phyloP scores from a whole-genome alignment of 2,888 invertebrate genomes.

The Pachydiplax longipennis region DNA sequence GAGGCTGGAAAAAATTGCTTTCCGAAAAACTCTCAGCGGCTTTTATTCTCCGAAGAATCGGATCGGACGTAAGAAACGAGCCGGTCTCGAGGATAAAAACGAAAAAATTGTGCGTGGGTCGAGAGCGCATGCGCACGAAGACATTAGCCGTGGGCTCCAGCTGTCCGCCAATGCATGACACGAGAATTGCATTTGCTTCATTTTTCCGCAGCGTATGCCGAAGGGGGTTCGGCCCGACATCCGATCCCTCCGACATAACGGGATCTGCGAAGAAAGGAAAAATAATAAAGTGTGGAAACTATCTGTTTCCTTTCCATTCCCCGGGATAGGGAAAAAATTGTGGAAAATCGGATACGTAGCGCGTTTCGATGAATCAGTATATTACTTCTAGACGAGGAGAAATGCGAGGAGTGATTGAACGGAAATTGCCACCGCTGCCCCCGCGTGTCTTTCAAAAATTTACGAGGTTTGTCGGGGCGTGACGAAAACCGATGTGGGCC shows the following conservation, averaged over 20 bases:
- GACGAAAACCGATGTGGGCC: too few species aligned
- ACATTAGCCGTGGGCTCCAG: constrained; percentile 20
- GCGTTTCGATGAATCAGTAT: background rate
- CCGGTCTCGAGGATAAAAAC: background rate
- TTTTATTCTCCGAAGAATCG: background rate
- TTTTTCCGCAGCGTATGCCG: constrained; percentile 1
- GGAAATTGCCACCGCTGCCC: background rate
- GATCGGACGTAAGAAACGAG: background rate
- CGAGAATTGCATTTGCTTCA: constrained; percentile 40
- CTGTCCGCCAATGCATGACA: constrained; percentile 28
- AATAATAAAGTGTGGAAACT: background rate
- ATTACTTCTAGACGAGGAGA: background rate
- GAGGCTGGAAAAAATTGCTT: background rate
- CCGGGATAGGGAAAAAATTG: background rate
- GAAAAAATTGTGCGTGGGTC: background rate
- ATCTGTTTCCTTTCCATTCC: background rate
- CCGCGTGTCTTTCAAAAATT: background rate
- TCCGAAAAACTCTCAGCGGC: background rate
- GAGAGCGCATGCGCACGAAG: background rate
- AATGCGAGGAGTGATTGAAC: background rate
- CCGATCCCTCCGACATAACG: background rate
- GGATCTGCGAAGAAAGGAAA: background rate
- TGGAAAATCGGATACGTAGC: background rate
- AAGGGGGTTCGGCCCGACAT: background rate
- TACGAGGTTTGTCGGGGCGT: too few species aligned